A percentile compares a stretch with the other conserved stretches of the same genome.
These are phyloP conservation scores for Spermophilus dauricus DNA, from an alignment of 2,113 vertebrate genomes.

Conservation along the genomic window DNA sequence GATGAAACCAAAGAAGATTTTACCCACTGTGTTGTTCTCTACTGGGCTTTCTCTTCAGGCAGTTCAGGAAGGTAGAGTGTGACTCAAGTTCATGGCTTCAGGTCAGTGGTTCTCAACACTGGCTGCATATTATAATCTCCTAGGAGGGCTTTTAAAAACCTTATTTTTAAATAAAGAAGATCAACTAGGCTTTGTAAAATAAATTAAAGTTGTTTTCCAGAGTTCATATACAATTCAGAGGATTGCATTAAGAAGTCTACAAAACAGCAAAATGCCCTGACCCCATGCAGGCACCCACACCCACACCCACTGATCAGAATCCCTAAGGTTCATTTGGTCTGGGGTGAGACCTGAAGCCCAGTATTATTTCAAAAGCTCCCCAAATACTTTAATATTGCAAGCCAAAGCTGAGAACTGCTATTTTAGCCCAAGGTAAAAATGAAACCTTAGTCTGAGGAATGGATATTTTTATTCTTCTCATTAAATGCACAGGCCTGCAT, in stretches of 20 bases:
- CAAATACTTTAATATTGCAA: not conserved
- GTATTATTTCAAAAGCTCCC: not conserved
- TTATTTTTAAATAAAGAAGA: too few species aligned
- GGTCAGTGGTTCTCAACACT: not conserved
- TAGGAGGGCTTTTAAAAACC: too few species aligned
- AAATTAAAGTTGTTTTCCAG: too few species aligned
- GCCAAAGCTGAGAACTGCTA: not conserved
- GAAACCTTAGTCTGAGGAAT: not conserved
- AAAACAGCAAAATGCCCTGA: too few species aligned
- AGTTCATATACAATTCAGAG: too few species aligned
- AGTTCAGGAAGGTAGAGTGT: rapidly evolving
- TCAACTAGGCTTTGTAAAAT: too few species aligned
- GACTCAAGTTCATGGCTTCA: too few species aligned
- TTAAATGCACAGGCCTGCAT: not conserved
- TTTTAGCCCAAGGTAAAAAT: not conserved
- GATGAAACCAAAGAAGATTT: not conserved
- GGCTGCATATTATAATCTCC: not conserved
- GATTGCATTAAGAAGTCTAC: too few species aligned
- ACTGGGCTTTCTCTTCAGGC: not conserved
- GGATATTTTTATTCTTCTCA: not conserved
- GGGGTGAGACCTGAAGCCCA: not conserved
- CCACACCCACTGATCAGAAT: not conserved
- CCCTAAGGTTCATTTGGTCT: not conserved
- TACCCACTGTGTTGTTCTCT: not conserved
- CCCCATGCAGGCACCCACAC: too few species aligned